These are phyloP conservation scores for Piaya cayana DNA, from an alignment of 2,113 vertebrate species.

Conservation along the genomic window DNA sequence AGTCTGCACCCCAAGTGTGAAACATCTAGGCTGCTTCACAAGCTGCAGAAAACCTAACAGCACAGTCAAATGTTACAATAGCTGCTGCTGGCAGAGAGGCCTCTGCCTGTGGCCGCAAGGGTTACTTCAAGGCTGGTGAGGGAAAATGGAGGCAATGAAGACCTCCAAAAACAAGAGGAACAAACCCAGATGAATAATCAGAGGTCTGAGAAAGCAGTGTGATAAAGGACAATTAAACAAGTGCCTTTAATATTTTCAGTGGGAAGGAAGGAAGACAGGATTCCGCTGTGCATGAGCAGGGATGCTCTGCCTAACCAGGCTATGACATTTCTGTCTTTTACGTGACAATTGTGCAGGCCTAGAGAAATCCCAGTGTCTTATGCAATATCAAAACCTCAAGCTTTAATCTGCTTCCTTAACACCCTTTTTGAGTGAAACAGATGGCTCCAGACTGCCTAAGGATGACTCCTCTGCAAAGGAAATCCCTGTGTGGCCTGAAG, in stretches of 20 bases:
- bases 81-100: background rate
- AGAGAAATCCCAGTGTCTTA: background rate
- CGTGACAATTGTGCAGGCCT: accelerated
- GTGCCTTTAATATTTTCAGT: background rate
- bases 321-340: background rate
- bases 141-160: background rate
- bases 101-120: background rate
- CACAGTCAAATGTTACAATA: background rate
- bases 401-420: background rate
- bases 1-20: background rate
- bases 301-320: background rate
- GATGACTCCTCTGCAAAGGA: accelerated
- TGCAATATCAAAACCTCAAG: background rate
- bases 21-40: background rate
- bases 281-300: background rate
- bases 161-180: background rate
- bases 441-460: background rate
- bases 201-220: background rate
- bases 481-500: background rate
- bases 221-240: background rate
- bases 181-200: background rate
- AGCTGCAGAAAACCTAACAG: background rate
- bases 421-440: background rate
- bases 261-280: background rate
- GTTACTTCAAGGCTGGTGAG: background rate